phyloP scores from a whole-genome alignment of 1,140 invertebrate genomes.

The Cherax destructor region DNA sequence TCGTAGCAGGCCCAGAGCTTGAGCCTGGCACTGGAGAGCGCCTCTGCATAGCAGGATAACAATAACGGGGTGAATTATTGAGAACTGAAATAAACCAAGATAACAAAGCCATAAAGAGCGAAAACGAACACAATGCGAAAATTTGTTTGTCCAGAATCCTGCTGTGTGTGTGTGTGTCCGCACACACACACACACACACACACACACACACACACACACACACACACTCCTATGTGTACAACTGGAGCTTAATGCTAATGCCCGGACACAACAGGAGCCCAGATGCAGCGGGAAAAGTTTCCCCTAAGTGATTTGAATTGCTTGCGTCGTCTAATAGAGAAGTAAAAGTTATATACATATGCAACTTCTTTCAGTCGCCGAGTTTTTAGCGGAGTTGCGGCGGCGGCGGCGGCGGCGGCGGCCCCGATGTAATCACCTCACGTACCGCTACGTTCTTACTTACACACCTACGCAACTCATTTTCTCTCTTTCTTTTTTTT shows the following conservation, averaged over 20 bases:
- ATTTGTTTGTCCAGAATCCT: neutral
- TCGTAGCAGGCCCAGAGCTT: too few species aligned
- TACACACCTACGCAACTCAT: too few species aligned
- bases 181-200: too few species aligned
- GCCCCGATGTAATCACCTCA: slow-evolving; percentile 23
- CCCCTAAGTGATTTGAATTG: slow-evolving; percentile 62
- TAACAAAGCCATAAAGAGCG: neutral
- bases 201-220: too few species aligned
- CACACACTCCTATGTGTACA: too few species aligned
- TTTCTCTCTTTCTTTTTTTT: neutral
- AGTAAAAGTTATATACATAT: slow-evolving; percentile 55
- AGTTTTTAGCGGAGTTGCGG: slow-evolving; percentile 12
- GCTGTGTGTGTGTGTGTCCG: neutral
- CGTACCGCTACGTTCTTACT: neutral
- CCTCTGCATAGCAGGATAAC: neutral
- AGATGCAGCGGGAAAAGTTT: slow-evolving; percentile 53
- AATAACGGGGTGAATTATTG: neutral
- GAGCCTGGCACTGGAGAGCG: neutral
- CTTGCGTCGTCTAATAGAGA: slow-evolving; percentile 63
- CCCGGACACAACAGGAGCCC: slow-evolving; percentile 20
- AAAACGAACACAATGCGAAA: slow-evolving; percentile 42
- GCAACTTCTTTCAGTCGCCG: slow-evolving; percentile 34
- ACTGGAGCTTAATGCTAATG: slow-evolving; percentile 52
- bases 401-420: neutral
- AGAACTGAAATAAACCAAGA: neutral